These are phyloP conservation scores for Hyles euphorbiae DNA, from an alignment of 1,140 invertebrate species.

Conservation along the genomic window DNA sequence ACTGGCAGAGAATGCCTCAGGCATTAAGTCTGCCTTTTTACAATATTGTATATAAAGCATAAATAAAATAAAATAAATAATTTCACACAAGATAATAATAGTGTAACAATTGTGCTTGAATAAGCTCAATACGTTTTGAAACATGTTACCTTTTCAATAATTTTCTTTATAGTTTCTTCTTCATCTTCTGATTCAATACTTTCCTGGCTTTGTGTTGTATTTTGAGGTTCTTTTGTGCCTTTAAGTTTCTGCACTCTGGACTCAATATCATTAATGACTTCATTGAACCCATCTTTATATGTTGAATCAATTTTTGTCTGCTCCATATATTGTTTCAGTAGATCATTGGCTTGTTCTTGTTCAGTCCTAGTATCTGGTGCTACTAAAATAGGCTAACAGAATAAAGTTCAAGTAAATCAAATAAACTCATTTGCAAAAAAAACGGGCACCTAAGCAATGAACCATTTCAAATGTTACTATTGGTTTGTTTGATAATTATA, in stretches of 20 bases:
- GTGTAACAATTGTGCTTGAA: too few relatives aligned
- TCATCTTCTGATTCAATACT: slow-evolving; percentile 43
- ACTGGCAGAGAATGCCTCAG: too few relatives aligned
- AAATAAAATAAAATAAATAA: too few relatives aligned
- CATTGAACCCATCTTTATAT: slow-evolving; percentile 58
- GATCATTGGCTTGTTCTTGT: slow-evolving; percentile 78
- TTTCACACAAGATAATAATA: too few relatives aligned
- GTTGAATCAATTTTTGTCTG: slow-evolving; percentile 74
- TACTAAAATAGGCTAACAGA: slow-evolving; percentile 42
- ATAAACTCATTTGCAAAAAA: not conserved
- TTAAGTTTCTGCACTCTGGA: slow-evolving; percentile 72
- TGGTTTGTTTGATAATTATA: too few relatives aligned
- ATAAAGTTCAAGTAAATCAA: not conserved
- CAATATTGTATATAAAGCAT: too few relatives aligned
- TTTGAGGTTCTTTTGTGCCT: slow-evolving; percentile 31
- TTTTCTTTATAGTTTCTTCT: slow-evolving; percentile 45
- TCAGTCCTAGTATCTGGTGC: slow-evolving; percentile 73
- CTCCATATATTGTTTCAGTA: slow-evolving; percentile 77
- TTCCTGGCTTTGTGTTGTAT: slow-evolving; percentile 1
- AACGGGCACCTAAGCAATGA: too few relatives aligned
- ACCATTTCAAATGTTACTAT: too few relatives aligned
- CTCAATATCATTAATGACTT: slow-evolving; percentile 66
- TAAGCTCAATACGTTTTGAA: too few relatives aligned
- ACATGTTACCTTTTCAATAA: slow-evolving; percentile 52
- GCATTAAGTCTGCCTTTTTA: too few relatives aligned